A percentile compares a stretch with the other conserved stretches of the same genome.
These are phyloP conservation scores for Diglossa cyanea DNA, from an alignment of 2,797 vertebrate species.

Conservation along the genomic window DNA sequence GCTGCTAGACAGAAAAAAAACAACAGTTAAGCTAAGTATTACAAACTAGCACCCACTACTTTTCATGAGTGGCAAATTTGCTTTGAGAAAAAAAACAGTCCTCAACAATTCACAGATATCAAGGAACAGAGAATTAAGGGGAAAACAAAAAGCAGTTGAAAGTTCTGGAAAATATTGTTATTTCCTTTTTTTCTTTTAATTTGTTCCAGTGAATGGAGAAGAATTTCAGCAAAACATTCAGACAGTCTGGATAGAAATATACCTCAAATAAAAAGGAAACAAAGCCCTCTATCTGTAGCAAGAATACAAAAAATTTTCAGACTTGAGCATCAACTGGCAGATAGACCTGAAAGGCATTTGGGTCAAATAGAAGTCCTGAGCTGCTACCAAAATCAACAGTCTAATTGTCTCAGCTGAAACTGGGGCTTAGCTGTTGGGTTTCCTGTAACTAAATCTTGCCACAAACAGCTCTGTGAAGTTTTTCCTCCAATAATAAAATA, in stretches of 20 bases:
- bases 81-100: not conserved
- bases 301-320: conserved; percentile 38
- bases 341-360: conserved; percentile 30
- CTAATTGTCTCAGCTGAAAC: conserved; percentile 64
- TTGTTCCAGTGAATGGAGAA: not conserved
- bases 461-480: conserved; percentile 57
- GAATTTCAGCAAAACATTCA: conserved; percentile 32
- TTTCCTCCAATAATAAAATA: conserved; percentile 65
- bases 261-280: conserved; percentile 18
- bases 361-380: conserved; percentile 56
- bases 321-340: conserved; percentile 41
- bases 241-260: not conserved
- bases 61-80: not conserved
- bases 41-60: not conserved
- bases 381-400: conserved; percentile 65
- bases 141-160: not conserved
- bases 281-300: conserved; percentile 23
- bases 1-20: not conserved
- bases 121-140: not conserved
- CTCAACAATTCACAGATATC: not conserved
- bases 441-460: conserved; percentile 69
- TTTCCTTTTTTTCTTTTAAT: not conserved
- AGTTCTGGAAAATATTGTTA: not conserved
- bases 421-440: conserved; percentile 62
- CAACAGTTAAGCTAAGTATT: not conserved